Base-by-base conservation (phyloP, 2,113 vertebrate species). In the Apaloderma vittatum region DNA sequence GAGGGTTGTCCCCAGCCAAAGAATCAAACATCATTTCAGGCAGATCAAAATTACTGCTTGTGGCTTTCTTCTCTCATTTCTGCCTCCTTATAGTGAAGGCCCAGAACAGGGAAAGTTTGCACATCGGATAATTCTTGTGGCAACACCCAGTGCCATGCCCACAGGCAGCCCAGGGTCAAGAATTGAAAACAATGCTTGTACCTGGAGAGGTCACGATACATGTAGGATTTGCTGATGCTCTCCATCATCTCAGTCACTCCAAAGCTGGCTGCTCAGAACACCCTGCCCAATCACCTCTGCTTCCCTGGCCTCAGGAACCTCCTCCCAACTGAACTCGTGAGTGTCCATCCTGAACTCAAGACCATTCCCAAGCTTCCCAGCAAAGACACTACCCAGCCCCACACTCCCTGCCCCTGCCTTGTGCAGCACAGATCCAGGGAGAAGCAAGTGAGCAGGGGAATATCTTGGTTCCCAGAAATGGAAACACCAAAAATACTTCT, bases 221-320 rank as follows among this genome's bases (percentile, higher is more conserved):
- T 8, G 9, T 26, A 49, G 2, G 4, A 3, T 36, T 20, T 24
- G 3, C 11, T 8, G 1, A 1, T 9, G 32, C 8, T 32, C 4
- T 57, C 8, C 59, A n/a, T 29, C 8, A 8, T 8, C 14, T 27
- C 23, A 52, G 29, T 5, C 46, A 62, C 23, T 10, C 30, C 24
- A 71, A 17, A 70, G 12, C 3, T 49, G 10, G 10, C 14, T 65
- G 22, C 8, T 4, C 23, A 34, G 48, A 80, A 6, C 27, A 57
- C 3, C 8, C 27, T 65, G 23, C 29, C 15, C 15, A 34, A 4
- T 22, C 17, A 17, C 9, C 24, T 46, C 36, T 36, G 32, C 54
- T 63, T 29, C 6, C 29, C 27, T 45, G 14, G 13, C 15, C 16
- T 40, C 51, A 46, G 37, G 4, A 27, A 49, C 30, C 2, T 8